A percentile compares a stretch with the other conserved stretches of the same genome.
Evolutionary conservation across 2,888 invertebrate genomes (phyloP).

Genomic region (Watsonalla cultraria): DNA sequence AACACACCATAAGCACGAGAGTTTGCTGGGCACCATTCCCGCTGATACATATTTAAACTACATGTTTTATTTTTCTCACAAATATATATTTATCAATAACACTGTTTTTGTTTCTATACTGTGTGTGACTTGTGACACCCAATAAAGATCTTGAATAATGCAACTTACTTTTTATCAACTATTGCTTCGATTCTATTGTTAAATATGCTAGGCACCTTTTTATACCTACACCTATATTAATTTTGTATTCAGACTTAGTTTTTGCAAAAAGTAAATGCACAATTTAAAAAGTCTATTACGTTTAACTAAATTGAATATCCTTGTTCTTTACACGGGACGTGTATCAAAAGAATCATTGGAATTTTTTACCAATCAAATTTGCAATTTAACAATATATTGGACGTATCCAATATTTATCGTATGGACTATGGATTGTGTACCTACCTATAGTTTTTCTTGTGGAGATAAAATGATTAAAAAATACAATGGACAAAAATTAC

Average conservation of each 20-base stretch:
- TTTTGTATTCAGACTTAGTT: neutral
- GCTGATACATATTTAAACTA: neutral
- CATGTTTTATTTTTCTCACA: neutral
- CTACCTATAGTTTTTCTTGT: no score
- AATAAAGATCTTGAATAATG: slow-evolving; percentile 11
- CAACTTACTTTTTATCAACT: slow-evolving; percentile 11
- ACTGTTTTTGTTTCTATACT: no score
- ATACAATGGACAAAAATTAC: no score
- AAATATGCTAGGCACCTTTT: neutral
- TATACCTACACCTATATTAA: neutral
- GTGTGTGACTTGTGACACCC: slow-evolving; percentile 3
- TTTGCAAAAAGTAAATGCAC: neutral
- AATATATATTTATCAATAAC: no score
- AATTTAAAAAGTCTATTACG: neutral
- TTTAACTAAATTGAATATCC: no score
- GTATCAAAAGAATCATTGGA: no score
- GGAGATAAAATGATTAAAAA: no score
- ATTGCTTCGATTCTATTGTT: slow-evolving; percentile 3
- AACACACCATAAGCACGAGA: slow-evolving; percentile 7
- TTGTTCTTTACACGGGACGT: neutral
- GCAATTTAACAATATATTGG: neutral
- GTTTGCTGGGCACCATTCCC: neutral
- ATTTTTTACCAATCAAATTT: neutral
- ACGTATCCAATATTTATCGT: no score
- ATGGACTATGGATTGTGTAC: neutral